Percentiles rank a stretch among this genome's conserved stretches.
Evolutionary conservation across 2,888 invertebrate genomes (phyloP).

Genomic region (Polymixis lichenea): DNA sequence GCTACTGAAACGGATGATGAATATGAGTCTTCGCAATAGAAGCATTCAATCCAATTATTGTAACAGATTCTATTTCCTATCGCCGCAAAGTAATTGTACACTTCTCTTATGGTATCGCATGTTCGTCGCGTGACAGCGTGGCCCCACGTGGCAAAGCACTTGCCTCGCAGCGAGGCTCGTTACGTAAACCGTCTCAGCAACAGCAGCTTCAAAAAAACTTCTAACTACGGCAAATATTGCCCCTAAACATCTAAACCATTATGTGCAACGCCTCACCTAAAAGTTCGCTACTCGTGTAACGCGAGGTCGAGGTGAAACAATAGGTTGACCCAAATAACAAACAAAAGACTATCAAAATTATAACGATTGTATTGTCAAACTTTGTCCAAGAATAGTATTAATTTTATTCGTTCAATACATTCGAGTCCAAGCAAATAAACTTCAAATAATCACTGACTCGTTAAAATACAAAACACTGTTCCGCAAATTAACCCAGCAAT

Average conservation of each 20-base stretch:
- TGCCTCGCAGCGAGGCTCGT: conserved; percentile 75
- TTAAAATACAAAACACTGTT: conserved; percentile 59
- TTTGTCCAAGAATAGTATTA: conserved; percentile 47
- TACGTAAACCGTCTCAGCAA: conserved; percentile 73
- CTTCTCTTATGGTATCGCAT: conserved; percentile 68
- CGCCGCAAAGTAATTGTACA: conserved; percentile 67
- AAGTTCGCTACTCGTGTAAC: conserved; percentile 56
- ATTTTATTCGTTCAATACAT: conserved; percentile 56
- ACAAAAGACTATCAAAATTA: conserved; percentile 67
- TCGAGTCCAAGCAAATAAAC: conserved; percentile 41
- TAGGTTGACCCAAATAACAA: conserved; percentile 70
- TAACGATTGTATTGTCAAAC: conserved; percentile 59
- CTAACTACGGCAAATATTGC: conserved; percentile 21
- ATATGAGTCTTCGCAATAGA: conserved; percentile 27
- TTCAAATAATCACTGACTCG: conserved; percentile 61
- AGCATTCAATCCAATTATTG: conserved; percentile 41
- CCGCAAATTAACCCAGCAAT: conserved; percentile 68
- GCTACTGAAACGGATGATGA: conserved; percentile 37
- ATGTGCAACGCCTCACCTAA: conserved; percentile 48
- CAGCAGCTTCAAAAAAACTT: conserved; percentile 62
- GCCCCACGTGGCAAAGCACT: conserved; percentile 78
- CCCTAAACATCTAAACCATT: conserved; percentile 35
- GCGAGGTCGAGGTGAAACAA: conserved; percentile 71
- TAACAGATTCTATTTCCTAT: conserved; percentile 58
- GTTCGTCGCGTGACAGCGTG: conserved; percentile 68